phyloP scores from a whole-genome alignment of 2,797 vertebrate species.

The Falco concolor region DNA sequence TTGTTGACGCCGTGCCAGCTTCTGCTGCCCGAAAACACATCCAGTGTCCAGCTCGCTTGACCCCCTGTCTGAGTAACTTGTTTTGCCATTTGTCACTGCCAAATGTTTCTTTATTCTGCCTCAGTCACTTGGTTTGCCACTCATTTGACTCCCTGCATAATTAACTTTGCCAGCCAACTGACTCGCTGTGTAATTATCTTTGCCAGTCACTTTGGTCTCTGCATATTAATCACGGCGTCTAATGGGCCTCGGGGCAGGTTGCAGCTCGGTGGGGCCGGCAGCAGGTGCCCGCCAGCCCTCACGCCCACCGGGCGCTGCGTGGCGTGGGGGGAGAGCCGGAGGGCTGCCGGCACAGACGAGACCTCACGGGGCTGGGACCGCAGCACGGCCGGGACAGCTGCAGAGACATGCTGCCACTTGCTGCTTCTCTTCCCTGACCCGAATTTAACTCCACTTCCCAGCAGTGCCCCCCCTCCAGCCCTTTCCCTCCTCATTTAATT shows the following conservation, averaged over 20 bases:
- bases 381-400: neutral
- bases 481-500: neutral
- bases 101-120: conserved; percentile 43
- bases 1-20: neutral
- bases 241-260: neutral
- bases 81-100: conserved; percentile 59
- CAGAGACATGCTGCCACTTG: neutral
- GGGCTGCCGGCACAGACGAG: neutral
- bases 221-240: conserved; percentile 25
- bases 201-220: conserved; percentile 17
- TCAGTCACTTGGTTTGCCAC: conserved; percentile 25
- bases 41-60: neutral
- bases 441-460: neutral
- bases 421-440: neutral
- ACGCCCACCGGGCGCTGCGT: neutral
- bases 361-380: neutral
- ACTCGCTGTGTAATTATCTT: conserved; percentile 51
- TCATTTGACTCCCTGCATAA: conserved; percentile 47
- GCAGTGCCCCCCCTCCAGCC: neutral
- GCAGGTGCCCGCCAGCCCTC: neutral
- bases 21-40: neutral
- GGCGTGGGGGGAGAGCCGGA: fast-evolving
- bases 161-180: conserved; percentile 64
- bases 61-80: conserved; percentile 6
- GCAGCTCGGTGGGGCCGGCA: neutral